A percentile compares a stretch with the other conserved stretches of the same genome.
Conservation (phyloP, 2,797 vertebrate genomes). For the Falco columbarius region DNA sequence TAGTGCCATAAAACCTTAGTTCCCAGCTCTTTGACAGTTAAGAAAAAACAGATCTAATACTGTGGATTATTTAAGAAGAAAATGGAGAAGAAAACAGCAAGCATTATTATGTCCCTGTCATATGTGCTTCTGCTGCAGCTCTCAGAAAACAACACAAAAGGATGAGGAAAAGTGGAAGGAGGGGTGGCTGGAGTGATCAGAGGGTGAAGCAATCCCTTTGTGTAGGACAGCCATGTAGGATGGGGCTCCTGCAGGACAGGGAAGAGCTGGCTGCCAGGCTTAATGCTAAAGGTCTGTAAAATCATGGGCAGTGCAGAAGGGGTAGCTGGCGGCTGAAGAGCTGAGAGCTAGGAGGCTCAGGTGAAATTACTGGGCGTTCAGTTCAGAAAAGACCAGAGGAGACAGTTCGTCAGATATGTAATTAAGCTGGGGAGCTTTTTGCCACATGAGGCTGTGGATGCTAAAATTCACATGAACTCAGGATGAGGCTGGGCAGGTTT, state of each 20-base stretch:
- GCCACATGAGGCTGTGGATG: not conserved
- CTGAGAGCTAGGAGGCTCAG: not conserved
- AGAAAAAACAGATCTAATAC: not conserved
- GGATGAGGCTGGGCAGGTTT: not conserved
- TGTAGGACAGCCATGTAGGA: not conserved
- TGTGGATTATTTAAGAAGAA: not conserved
- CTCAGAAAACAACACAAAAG: not conserved
- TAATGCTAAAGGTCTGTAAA: not conserved
- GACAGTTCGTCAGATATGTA: not conserved
- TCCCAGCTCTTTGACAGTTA: not conserved
- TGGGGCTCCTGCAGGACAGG: accelerated
- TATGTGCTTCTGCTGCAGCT: not conserved
- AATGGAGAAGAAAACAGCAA: not conserved
- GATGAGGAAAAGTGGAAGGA: not conserved
- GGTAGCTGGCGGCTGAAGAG: not conserved
- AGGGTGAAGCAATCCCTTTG: not conserved
- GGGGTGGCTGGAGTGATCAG: accelerated
- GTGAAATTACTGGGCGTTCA: not conserved
- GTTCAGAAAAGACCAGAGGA: not conserved
- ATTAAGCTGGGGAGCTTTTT: not conserved
- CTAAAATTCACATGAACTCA: not conserved
- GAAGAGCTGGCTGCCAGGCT: accelerated
- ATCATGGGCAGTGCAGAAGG: not conserved
- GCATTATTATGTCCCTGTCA: not conserved
- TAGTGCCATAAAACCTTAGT: not conserved